Base-by-base conservation (phyloP, 1,140 invertebrate species). In the Pseudomyrmex concolor region DNA sequence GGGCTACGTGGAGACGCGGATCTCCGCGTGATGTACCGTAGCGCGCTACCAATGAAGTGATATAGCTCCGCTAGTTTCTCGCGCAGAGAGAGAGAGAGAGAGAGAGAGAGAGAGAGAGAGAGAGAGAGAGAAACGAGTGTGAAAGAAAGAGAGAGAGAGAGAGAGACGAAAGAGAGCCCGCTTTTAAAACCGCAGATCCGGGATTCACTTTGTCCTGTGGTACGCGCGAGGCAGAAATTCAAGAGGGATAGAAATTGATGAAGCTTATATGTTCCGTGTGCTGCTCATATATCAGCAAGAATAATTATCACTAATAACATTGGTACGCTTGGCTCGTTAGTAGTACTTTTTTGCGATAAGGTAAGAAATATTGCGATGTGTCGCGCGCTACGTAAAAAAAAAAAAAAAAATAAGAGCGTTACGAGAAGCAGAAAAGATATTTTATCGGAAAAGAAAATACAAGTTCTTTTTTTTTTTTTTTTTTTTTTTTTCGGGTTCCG, bases 141-240 rank as follows among this genome's bases (percentile, higher is more conserved):
- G 25, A 34, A 7, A 34, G 34, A 34, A 5, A 34, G 34, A 25
- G 25, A 34, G 34, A 7, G 5, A 34, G 5, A 34, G 5, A 34
- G 19, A 68, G 10, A n/a, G n/a, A n/a, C n/a, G n/a, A n/a, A n/a
- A n/a, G n/a, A 34, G 19, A 68, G 10, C 51, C 19, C 50, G 43
- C 76, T 60, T 80, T 59, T 80, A 71, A 70, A 80, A 50, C 15
- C 43, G n/a, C 66, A 70, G 12, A 80, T 80, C 51, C 55, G 19
- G 70, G 54, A 78, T 68, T 51, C 48, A 34, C 64, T 80, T 71
- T 71, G 55, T 60, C 54, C 12, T 34, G 8, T 17, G 8, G 17
- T 22, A 1, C 54, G 54, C 19, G 54, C 17, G 10, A 71, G 43
- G 45, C 34, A 34, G 34, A 80, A 70, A 80, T 80, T 60, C 45